Base-by-base conservation (phyloP, 2,888 invertebrate species). In the Calliscelio sp. region DNA sequence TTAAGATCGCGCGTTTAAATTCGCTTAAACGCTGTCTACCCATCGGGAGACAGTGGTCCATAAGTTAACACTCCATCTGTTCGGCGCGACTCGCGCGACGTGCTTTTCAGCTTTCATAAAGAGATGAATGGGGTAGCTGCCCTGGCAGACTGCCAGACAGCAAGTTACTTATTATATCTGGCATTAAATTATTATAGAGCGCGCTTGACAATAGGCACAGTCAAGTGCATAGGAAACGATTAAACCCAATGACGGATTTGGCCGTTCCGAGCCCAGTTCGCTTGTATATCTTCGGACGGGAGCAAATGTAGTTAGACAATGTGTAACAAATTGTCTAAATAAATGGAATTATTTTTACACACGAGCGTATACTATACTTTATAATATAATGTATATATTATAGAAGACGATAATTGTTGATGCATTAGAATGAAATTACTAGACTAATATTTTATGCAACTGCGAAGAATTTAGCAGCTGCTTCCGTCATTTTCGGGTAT, bases 111-210 rank as follows among this genome's bases (percentile, higher is more conserved):
- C 90, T 91, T 92, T 91, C 90, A 90, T 87, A 89, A 89, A 90
- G 90, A 90, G 89, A 92, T 92, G 92, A 92, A 92, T 92, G 90
- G 92, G 90, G 85, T 83, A 68, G 89, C 88, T 89, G 88, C 87
- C 88, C 89, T 92, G 92, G 92, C 92, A 90, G 81, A 53, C 87
- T 85, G 92, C 92, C 92, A 93, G 92, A 91, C 92, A 92, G 91
- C 92, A 89, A 93, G 92, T 93, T 92, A 93, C 92, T 93, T 93
- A 93, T 93, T 93, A 93, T 93, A 92, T 92, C 92, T 92, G 92
- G 92, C 92, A 92, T 92, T 92, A 92, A 93, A 93, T 93, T 93
- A 93, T 93, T 92, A 92, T 92, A 90, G 91, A 92, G 90, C 90
- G 85, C 84, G 87, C 86, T 85, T 89, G 90, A 92, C 93, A 93